Evolutionary conservation across 2,113 vertebrate species (phyloP).

Genomic region (Pithys albifrons): DNA sequence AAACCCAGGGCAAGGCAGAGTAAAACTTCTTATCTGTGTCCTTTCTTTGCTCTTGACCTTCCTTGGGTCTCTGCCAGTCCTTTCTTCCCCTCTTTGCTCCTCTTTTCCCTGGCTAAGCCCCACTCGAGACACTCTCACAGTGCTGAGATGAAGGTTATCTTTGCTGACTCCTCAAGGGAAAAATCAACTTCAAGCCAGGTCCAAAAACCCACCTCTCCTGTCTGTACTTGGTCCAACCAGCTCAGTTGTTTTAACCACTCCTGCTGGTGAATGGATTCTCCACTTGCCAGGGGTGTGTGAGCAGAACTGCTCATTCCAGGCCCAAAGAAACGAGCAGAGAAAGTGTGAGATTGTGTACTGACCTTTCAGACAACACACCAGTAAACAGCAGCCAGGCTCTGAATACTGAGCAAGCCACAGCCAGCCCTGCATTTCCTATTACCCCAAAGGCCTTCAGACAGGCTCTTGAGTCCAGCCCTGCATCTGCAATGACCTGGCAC

Average conservation of each 20-base stretch:
- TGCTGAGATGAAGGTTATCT: background rate
- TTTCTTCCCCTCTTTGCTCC: background rate
- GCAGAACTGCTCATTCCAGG: background rate
- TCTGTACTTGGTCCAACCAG: background rate
- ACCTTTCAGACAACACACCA: slow-evolving; percentile 44
- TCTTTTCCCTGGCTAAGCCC: background rate
- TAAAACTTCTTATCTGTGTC: background rate
- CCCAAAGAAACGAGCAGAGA: background rate
- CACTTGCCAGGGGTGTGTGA: background rate
- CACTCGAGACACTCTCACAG: background rate
- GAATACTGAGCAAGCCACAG: background rate
- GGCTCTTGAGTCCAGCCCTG: background rate
- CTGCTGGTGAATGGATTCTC: slow-evolving; percentile 9
- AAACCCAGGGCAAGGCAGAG: background rate
- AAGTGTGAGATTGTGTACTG: background rate
- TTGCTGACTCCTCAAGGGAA: background rate
- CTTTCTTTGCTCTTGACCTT: background rate
- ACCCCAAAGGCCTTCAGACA: background rate
- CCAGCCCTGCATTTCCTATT: slow-evolving; percentile 28
- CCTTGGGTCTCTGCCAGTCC: background rate
- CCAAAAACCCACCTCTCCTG: background rate
- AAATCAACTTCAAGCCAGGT: background rate
- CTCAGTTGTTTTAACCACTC: background rate
- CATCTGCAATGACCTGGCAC: background rate
- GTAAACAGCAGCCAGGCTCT: slow-evolving; percentile 24